Evolutionary conservation across 2,113 vertebrate species (phyloP).

Genomic region (Podiceps cristatus): DNA sequence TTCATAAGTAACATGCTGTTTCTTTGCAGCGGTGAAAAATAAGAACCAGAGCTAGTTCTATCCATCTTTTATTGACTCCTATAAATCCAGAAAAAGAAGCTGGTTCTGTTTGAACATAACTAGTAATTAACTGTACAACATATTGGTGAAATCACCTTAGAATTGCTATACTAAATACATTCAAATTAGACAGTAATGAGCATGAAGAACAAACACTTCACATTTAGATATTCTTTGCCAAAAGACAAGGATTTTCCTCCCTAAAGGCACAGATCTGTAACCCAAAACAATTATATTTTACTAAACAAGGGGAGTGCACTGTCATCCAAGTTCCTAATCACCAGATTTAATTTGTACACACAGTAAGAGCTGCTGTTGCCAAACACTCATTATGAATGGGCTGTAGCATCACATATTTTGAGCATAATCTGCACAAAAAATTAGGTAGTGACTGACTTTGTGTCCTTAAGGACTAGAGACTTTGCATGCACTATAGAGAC

Average conservation of each 20-base stretch:
- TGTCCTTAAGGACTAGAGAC: not conserved
- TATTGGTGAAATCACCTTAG: not conserved
- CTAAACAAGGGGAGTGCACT: not conserved
- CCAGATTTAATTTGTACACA: not conserved
- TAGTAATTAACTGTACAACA: not conserved
- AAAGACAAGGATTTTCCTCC: not conserved
- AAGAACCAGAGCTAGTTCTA: not conserved
- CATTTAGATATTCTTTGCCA: not conserved
- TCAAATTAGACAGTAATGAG: not conserved
- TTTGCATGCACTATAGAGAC: not conserved
- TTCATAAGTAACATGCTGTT: not conserved
- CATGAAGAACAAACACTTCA: not conserved
- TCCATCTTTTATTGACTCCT: not conserved
- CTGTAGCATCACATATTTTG: not conserved
- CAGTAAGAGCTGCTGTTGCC: not conserved
- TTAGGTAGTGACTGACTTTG: not conserved
- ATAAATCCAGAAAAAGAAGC: not conserved
- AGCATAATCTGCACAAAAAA: not conserved
- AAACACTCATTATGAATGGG: not conserved
- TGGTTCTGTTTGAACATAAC: not conserved
- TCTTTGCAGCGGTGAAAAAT: not conserved
- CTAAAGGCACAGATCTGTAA: not conserved
- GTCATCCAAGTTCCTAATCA: not conserved
- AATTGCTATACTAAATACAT: not conserved
- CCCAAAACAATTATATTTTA: not conserved